These are phyloP conservation scores for Smittia aterrima DNA, from an alignment of 2,888 invertebrate genomes.

Conservation along the genomic window DNA sequence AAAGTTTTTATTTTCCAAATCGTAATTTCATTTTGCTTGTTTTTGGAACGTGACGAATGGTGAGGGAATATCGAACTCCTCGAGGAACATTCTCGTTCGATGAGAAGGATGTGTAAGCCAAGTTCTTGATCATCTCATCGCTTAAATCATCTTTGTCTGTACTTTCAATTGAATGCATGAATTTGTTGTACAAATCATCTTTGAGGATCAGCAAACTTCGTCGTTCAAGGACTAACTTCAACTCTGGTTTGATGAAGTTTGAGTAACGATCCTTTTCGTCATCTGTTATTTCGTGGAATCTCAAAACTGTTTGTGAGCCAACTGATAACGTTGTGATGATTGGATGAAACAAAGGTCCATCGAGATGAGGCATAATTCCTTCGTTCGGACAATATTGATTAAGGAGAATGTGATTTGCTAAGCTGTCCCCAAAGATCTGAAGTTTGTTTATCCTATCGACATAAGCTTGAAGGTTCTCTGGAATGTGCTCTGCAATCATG, in stretches of 20 bases:
- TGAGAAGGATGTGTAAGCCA: slow-evolving; percentile 55
- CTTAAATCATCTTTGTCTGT: slow-evolving; percentile 62
- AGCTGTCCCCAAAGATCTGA: slow-evolving; percentile 59
- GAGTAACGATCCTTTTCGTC: background rate
- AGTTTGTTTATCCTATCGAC: slow-evolving; percentile 64
- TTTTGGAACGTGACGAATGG: slow-evolving; percentile 91
- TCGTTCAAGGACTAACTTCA: slow-evolving; percentile 73
- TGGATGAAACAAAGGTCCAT: slow-evolving; percentile 92
- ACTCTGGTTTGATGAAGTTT: background rate
- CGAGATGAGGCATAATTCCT: slow-evolving; percentile 96
- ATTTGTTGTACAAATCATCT: slow-evolving; percentile 76
- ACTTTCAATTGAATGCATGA: slow-evolving; percentile 85
- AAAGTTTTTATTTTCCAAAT: slow-evolving; percentile 54
- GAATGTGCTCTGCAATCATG: slow-evolving; percentile 88
- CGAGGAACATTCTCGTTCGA: slow-evolving; percentile 58
- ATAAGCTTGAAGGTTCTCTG: slow-evolving; percentile 75
- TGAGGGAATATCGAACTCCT: slow-evolving; percentile 80
- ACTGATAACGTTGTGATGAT: slow-evolving; percentile 89
- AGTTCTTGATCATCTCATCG: slow-evolving; percentile 61
- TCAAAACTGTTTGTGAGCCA: slow-evolving; percentile 86
- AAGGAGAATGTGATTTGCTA: slow-evolving; percentile 89
- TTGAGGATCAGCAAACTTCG: slow-evolving; percentile 84
- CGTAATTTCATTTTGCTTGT: slow-evolving; percentile 72
- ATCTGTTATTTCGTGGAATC: slow-evolving; percentile 60
- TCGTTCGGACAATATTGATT: slow-evolving; percentile 93